Evolutionary conservation across 1,140 invertebrate species (phyloP), one percentile per base, ranked within the genome.

Genomic region (Ericerus pela): DNA sequence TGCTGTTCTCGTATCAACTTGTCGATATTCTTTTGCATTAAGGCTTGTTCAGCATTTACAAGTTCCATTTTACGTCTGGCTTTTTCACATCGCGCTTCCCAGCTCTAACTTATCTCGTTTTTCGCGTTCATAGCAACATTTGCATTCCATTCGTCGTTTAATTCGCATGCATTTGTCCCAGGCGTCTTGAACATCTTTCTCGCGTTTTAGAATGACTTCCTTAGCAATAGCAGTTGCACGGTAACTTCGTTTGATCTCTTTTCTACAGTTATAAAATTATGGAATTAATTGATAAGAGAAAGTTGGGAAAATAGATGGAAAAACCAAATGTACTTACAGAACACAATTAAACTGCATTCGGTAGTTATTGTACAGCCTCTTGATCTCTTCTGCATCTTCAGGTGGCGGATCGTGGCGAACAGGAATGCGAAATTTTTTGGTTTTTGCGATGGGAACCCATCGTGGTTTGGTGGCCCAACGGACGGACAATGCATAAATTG

Each of bases 81-180:
- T 31, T 62, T 3, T 26, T 76, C 65, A 24, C 73, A 69, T 60
- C 72, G 73, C 14, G 67, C 61, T 11, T 72, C 66, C 11, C 72
- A 66, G 62, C 78, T 68, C 36, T 69, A 59, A 2, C 65, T 65
- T n/a, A 33, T 80, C 59, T 26, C 79, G 69, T 54, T 70, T 62
- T 31, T 82, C 75, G 10, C 85, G 70, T 16, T 73, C 62, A 63
- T 58, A 10, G 76, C 76, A 37, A 84, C 70, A 61, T 77, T 62
- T 22, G 70, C 69, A 69, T 91, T 91, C 83, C 86, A 88, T 57
- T 74, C 62, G 2, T 82, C 74, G 66, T 89, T 90, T 10, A 82
- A 65, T 62, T 72, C 64, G n/a, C 0, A 74, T 63, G 61, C 81
- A 80, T 26, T 67, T 65, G 51, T 70, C 66, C 41, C 41, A 47